Conservation (phyloP, 2,888 invertebrate genomes). For the Merodon equestris region DNA sequence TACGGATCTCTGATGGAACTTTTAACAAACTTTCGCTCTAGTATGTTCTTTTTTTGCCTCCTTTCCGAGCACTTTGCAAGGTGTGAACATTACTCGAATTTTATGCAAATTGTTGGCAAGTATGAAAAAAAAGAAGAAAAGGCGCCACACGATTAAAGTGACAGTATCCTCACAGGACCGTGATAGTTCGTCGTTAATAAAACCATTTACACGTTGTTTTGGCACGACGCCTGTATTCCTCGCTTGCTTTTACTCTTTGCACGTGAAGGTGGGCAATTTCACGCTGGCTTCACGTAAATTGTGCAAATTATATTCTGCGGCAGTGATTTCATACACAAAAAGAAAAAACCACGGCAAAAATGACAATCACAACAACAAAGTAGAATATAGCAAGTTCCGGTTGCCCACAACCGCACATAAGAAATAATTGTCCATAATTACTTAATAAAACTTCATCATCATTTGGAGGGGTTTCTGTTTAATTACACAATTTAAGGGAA, state of each 20-base stretch:
- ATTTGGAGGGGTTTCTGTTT: neutral
- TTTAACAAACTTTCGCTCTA: neutral
- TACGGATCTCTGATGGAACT: neutral
- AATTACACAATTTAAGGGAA: neutral
- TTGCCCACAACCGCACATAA: neutral
- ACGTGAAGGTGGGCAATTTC: constrained; percentile 4
- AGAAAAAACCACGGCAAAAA: neutral
- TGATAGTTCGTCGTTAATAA: neutral
- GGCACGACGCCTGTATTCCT: constrained; percentile 24
- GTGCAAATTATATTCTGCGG: constrained; percentile 23
- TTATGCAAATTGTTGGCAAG: constrained; percentile 42
- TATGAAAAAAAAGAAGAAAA: neutral
- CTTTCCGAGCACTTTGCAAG: constrained; percentile 19
- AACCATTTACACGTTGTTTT: constrained; percentile 33
- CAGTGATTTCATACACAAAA: constrained; percentile 3
- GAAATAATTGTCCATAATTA: constrained; percentile 24
- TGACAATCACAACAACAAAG: neutral
- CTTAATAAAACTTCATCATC: constrained; percentile 13
- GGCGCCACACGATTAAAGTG: constrained; percentile 13
- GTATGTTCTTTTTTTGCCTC: too few relatives aligned
- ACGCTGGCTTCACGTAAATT: constrained; percentile 28
- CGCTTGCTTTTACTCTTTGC: neutral
- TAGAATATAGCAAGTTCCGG: neutral
- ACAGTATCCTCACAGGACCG: neutral
- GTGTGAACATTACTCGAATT: constrained; percentile 56